Evolutionary conservation across 2,888 invertebrate species (phyloP).

Genomic region (Microdon myrmicae): DNA sequence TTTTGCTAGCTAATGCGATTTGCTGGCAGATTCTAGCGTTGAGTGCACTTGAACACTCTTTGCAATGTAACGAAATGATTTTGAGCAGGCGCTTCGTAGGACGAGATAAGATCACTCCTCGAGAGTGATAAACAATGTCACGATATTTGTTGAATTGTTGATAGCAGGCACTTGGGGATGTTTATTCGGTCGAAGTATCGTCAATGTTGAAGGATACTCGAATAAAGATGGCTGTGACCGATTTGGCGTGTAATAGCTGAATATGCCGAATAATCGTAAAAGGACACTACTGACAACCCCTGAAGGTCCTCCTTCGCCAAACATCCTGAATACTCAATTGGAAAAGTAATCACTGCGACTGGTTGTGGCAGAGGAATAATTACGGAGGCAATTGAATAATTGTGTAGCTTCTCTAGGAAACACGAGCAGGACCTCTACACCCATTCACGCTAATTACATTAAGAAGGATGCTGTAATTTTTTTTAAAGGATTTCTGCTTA

Average conservation of each 20-base stretch:
- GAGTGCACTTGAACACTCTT: conserved; percentile 23
- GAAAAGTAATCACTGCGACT: no score
- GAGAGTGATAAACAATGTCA: conserved; percentile 2
- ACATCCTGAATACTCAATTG: no score
- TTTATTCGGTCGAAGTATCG: conserved; percentile 8
- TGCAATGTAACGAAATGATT: conserved; percentile 18
- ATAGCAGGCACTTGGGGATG: conserved; percentile 1
- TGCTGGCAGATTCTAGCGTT: conserved; percentile 12
- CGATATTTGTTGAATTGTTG: conserved; percentile 15
- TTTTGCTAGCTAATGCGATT: conserved; percentile 38
- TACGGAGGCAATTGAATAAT: conserved; percentile 2
- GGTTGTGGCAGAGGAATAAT: no score
- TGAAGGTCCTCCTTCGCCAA: neutral
- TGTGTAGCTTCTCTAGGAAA: neutral
- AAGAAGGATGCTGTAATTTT: conserved; percentile 9
- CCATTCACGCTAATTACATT: conserved; percentile 26
- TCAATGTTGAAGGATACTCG: conserved; percentile 8
- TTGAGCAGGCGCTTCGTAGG: conserved; percentile 10
- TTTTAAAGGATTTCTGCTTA: conserved; percentile 1
- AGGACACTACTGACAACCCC: neutral
- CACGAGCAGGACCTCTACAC: neutral
- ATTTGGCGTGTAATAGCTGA: no score
- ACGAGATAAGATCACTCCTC: conserved; percentile 8
- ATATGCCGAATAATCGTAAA: neutral
- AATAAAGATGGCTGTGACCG: no score